Evolutionary conservation across 2,797 vertebrate genomes (phyloP).

Genomic region (Rhinogobio ventralis): DNA sequence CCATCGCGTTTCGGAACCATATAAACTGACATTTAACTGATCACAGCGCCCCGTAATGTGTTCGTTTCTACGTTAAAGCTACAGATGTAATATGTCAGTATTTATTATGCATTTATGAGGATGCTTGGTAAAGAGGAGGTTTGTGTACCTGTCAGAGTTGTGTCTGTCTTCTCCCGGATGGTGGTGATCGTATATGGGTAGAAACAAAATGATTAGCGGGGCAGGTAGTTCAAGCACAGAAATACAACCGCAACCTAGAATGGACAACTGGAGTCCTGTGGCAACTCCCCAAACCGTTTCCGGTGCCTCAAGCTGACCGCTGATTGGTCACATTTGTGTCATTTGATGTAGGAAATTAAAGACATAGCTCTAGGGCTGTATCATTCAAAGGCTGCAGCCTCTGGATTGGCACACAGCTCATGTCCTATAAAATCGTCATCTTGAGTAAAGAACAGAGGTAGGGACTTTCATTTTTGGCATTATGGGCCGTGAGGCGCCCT

Average conservation of each 20-base stretch:
- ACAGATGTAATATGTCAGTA: not conserved
- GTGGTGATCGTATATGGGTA: constrained; percentile 31
- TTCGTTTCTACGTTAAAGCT: not conserved
- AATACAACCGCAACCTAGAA: constrained; percentile 17
- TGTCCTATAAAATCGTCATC: not conserved
- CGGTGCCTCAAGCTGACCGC: not conserved
- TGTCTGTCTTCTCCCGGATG: constrained; percentile 37
- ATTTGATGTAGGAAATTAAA: not conserved
- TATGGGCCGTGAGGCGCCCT: constrained; percentile 1
- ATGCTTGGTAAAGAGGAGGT: constrained; percentile 3
- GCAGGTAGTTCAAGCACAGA: constrained; percentile 14
- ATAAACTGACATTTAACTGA: not conserved
- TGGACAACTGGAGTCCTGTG: not conserved
- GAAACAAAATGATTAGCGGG: constrained; percentile 22
- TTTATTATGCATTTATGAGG: not conserved
- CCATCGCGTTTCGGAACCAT: constrained; percentile 31
- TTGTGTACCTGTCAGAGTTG: constrained; percentile 47
- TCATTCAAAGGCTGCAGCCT: not conserved
- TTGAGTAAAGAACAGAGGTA: not conserved
- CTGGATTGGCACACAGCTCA: not conserved
- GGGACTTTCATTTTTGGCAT: not conserved
- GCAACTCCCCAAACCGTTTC: not conserved
- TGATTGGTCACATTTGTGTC: constrained; percentile 24
- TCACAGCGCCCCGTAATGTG: not conserved
- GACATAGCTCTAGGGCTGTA: not conserved